Evolutionary conservation across 2,888 invertebrate species (phyloP), one percentile per base, ranked within the genome.

Genomic region (Rapana venosa): DNA sequence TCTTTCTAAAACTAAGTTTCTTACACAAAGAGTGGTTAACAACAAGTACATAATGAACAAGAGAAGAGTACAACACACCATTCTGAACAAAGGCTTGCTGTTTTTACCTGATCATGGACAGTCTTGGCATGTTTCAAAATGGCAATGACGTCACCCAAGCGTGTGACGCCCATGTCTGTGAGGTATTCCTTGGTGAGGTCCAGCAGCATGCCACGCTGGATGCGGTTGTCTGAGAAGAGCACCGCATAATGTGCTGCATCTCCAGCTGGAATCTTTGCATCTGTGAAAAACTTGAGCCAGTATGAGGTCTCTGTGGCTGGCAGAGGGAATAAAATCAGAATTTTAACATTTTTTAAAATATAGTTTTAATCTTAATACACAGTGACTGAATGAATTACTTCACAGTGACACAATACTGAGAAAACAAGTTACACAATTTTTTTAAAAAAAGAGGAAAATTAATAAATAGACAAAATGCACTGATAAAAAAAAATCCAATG

Each of bases 161-260:
- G 95, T 20, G 97, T 97, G 61, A 98, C 98, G 0, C 98, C 98
- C 98, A 98, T 98, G 93, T 98, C 98, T 90, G 97, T 97, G 1
- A 98, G 96, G 95, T 98, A 98, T 93, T 98, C 98, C 91, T 98
- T 98, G 93, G 97, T 98, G 26, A 98, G 96, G 93, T 98, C 98
- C 92, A 97, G 96, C 88, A 98, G 96, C 98, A 98, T 98, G 93
- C 98, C 98, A 92, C 97, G 97, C 95, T 98, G 97, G 91, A 98
- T 98, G 58, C 98, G 97, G 96, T 98, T 98, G 95, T 98, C 98
- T 0, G 97, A 97, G 95, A 98, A 98, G 15, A 98, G 97, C 36
- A 98, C 97, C 0, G 98, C 98, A 96, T 98, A 98, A 90, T 97
- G 97, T 0, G 98, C 98, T 0, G 98, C 97, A 87, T 97, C 97